Conservation (phyloP, 2,113 vertebrate genomes). For the Python bivittatus region DNA sequence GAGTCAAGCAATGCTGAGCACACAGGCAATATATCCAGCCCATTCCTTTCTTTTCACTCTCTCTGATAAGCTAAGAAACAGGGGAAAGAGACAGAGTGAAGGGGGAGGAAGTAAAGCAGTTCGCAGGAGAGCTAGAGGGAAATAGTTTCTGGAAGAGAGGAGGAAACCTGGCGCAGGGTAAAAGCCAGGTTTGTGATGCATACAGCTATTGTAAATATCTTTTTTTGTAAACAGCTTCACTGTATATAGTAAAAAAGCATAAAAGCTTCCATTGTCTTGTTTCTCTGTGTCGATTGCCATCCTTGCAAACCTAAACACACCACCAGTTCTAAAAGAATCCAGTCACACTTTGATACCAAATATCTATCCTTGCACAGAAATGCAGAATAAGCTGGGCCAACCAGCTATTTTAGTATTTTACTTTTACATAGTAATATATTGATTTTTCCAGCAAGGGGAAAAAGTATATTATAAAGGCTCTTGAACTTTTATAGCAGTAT, state of each 20-base stretch:
- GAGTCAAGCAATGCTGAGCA: not conserved
- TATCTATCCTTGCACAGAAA: slow-evolving; percentile 2
- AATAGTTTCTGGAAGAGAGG: not conserved
- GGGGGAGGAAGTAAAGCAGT: not conserved
- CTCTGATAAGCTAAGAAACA: not conserved
- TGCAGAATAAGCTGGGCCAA: not conserved
- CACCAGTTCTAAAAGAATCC: not conserved
- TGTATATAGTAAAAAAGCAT: not conserved
- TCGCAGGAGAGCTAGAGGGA: not conserved
- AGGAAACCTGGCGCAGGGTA: too few relatives aligned
- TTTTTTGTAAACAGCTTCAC: not conserved
- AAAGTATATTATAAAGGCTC: not conserved
- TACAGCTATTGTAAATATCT: too few relatives aligned
- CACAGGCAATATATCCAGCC: not conserved
- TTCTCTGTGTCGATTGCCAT: not conserved
- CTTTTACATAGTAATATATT: not conserved
- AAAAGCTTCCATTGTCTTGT: not conserved
- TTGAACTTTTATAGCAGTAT: not conserved
- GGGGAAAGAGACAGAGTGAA: not conserved
- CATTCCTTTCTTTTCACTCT: not conserved
- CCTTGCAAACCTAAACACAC: not conserved
- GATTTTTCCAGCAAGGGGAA: not conserved
- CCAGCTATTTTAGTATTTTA: not conserved
- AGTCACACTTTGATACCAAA: not conserved
- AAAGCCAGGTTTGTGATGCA: not conserved